Percentiles rank a stretch among this genome's conserved stretches.
phyloP scores from a whole-genome alignment of 2,797 vertebrate genomes.

The Dromococcyx pavoninus region DNA sequence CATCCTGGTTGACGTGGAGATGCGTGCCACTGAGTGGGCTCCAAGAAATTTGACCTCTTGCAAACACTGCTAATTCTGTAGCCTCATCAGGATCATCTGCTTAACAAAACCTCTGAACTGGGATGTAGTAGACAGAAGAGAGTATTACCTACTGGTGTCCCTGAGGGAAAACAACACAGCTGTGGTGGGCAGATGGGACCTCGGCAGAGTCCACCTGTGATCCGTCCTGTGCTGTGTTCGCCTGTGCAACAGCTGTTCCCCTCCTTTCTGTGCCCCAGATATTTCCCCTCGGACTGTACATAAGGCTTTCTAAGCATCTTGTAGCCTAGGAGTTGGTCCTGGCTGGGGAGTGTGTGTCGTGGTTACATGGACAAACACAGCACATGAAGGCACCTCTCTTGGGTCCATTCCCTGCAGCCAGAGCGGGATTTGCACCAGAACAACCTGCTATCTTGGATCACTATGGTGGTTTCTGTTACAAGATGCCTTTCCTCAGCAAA shows the following conservation, averaged over 20 bases:
- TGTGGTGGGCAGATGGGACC: neutral
- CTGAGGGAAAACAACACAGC: neutral
- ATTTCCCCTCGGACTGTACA: neutral
- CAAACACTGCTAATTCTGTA: neutral
- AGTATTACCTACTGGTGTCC: neutral
- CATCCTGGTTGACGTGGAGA: neutral
- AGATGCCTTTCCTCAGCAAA: neutral
- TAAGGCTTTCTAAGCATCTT: neutral
- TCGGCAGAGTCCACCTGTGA: neutral
- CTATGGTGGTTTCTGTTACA: neutral
- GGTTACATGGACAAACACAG: neutral
- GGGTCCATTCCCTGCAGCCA: accelerated
- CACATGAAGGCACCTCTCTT: accelerated
- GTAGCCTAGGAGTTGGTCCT: neutral
- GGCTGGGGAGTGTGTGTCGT: neutral
- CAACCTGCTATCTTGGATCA: neutral
- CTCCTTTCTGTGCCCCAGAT: neutral
- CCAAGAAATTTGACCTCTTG: neutral
- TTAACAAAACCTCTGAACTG: neutral
- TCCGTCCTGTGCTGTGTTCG: neutral
- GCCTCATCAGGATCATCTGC: neutral
- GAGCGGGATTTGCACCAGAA: neutral
- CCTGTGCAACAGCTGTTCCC: neutral
- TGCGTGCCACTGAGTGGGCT: neutral
- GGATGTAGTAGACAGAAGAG: neutral